A percentile compares a stretch with the other conserved stretches of the same genome.
Conservation (phyloP, 2,888 invertebrate species). For the Apotomis capreana region DNA sequence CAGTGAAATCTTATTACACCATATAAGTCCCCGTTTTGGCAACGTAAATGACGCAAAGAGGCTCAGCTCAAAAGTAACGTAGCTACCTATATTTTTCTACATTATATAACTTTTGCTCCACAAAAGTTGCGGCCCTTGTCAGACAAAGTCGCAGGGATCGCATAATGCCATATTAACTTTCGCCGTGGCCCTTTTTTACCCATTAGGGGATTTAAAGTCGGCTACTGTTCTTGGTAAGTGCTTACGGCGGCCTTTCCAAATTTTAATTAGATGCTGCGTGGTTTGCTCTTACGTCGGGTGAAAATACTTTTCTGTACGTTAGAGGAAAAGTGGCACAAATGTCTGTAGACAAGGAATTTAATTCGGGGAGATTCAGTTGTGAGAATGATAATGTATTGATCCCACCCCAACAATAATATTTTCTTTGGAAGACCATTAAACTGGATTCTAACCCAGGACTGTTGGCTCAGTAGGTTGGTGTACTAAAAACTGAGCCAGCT, state of each 20-base stretch:
- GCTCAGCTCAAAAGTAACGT: constrained; percentile 13
- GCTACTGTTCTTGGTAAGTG: constrained; percentile 23
- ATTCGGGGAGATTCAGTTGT: not conserved
- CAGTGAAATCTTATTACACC: not conserved
- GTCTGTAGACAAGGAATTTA: not conserved
- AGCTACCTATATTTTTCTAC: not conserved
- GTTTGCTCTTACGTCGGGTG: not conserved
- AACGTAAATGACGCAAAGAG: not conserved
- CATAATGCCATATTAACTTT: constrained; percentile 24
- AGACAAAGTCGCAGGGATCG: not conserved
- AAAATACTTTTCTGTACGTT: not conserved
- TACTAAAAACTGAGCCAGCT: too few species aligned
- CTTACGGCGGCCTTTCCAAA: constrained; percentile 25
- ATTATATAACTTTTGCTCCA: not conserved
- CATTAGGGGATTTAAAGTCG: constrained; percentile 25
- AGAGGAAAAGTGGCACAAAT: not conserved
- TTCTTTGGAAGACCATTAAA: too few species aligned
- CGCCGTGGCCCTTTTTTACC: constrained; percentile 15
- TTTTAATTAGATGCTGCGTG: constrained; percentile 28
- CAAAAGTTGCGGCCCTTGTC: constrained; percentile 17
- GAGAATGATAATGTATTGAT: too few species aligned
- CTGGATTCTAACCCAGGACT: too few species aligned
- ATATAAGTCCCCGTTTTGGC: not conserved
- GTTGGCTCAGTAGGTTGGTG: too few species aligned
- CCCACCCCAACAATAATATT: too few species aligned